Conservation (phyloP, 2,797 vertebrate genomes). For the Cossypha dichroa region DNA sequence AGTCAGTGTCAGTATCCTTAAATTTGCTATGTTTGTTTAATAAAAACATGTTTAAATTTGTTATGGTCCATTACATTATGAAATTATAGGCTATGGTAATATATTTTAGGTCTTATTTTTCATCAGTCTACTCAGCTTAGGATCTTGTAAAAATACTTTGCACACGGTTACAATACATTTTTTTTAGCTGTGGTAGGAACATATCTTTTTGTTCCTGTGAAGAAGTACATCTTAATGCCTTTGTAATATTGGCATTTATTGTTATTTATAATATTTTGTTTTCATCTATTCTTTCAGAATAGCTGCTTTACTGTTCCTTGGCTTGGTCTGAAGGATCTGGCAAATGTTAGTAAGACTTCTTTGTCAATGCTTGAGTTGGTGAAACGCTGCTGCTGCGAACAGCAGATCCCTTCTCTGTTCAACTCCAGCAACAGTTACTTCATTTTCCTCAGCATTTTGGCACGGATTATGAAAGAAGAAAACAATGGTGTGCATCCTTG, state of each 20-base stretch:
- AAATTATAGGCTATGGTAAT: neutral
- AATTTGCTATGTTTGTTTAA: neutral
- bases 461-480: slow-evolving; percentile 85
- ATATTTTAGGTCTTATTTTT: neutral
- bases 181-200: neutral
- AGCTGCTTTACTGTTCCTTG: slow-evolving; percentile 88
- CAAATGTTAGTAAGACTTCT: slow-evolving; percentile 84
- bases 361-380: slow-evolving; percentile 87
- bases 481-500: slow-evolving; percentile 83
- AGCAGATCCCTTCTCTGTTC: slow-evolving; percentile 81
- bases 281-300: slow-evolving; percentile 77
- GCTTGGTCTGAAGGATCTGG: slow-evolving; percentile 88
- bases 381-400: slow-evolving; percentile 83
- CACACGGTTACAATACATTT: neutral
- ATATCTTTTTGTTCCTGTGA: neutral
- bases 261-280: neutral
- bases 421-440: slow-evolving; percentile 90
- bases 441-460: slow-evolving; percentile 92
- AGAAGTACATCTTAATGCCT: neutral
- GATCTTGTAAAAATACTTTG: neutral
- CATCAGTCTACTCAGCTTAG: neutral
- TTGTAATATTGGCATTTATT: neutral
- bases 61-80: neutral
- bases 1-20: neutral
- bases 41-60: neutral